Conservation (phyloP, 2,888 invertebrate genomes). For the Drosophila dives region DNA sequence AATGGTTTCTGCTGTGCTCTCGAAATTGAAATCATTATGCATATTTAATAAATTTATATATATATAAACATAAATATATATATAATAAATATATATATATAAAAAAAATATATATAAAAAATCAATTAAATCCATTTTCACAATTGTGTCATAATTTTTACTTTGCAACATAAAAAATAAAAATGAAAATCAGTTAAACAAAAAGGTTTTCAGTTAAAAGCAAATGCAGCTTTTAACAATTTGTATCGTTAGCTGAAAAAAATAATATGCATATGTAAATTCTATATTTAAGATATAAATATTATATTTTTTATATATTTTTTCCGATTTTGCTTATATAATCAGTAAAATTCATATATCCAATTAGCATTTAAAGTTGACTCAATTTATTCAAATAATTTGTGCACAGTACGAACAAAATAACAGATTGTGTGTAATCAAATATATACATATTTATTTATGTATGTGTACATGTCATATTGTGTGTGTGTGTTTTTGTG, state of each 20-base stretch:
- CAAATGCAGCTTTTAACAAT: too few relatives aligned
- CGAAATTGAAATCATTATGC: not conserved
- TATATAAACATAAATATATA: not conserved
- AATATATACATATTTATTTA: not conserved
- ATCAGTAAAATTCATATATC: not conserved
- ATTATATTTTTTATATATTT: not conserved
- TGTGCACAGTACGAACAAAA: not conserved
- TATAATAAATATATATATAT: not conserved
- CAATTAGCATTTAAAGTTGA: not conserved
- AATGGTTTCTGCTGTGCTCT: not conserved
- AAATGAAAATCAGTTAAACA: not conserved
- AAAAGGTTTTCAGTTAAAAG: not conserved
- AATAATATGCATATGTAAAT: not conserved
- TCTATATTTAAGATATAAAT: not conserved
- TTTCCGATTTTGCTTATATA: not conserved
- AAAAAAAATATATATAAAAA: too few relatives aligned
- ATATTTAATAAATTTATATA: constrained; percentile 2
- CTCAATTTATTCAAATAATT: not conserved
- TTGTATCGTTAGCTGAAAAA: not conserved
- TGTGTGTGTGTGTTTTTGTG: constrained; percentile 6
- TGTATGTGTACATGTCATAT: not conserved
- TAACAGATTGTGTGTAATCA: not conserved
- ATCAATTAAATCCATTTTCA: not conserved
- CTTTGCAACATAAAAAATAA: not conserved
- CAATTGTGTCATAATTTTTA: not conserved